Percentiles rank a stretch among this genome's conserved stretches.
Evolutionary conservation across 1,140 invertebrate species (phyloP).

Genomic region (Octopus bimaculoides): DNA sequence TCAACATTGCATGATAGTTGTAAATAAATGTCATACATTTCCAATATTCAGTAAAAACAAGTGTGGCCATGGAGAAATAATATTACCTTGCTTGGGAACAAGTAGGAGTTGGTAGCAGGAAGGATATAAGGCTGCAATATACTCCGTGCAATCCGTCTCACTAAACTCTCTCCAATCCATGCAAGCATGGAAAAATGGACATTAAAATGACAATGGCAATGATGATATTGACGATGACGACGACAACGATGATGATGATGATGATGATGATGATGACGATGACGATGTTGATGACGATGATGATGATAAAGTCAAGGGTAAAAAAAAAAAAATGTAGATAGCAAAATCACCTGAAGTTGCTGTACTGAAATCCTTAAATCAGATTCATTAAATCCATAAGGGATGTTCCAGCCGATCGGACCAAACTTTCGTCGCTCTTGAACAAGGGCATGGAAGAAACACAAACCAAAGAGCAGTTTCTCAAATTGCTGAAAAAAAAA

Average conservation of each 20-base stretch:
- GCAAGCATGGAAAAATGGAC: too few relatives aligned
- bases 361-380: slow-evolving; percentile 57
- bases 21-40: too few relatives aligned
- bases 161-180: neutral
- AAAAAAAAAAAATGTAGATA: neutral
- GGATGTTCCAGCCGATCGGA: slow-evolving; percentile 56
- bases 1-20: too few relatives aligned
- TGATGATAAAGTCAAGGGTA: too few relatives aligned
- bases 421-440: slow-evolving; percentile 58
- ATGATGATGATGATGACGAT: too few relatives aligned
- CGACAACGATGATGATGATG: too few relatives aligned
- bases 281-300: too few relatives aligned
- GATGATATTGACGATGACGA: too few relatives aligned
- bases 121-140: neutral
- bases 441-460: slow-evolving; percentile 58
- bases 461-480: slow-evolving; percentile 56
- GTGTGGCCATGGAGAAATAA: too few relatives aligned
- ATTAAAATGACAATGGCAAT: too few relatives aligned
- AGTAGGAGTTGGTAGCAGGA: neutral
- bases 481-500: slow-evolving; percentile 50
- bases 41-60: too few relatives aligned
- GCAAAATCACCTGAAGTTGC: slow-evolving; percentile 64
- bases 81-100: too few relatives aligned
- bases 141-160: neutral
- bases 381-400: slow-evolving; percentile 58